Evolutionary conservation across 1,140 invertebrate genomes (phyloP).

Genomic region (Neodiprion pinetum): DNA sequence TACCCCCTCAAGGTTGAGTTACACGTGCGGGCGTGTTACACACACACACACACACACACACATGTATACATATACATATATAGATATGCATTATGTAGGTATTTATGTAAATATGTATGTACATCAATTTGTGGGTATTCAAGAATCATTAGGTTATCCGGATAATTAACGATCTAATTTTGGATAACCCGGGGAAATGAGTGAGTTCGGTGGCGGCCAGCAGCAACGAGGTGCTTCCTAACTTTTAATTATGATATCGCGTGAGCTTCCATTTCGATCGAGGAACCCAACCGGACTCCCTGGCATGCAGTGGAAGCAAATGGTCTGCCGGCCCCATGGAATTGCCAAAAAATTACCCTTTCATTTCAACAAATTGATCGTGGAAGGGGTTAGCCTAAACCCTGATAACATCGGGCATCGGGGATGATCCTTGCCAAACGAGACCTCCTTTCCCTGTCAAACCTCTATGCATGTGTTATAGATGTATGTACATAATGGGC

Average conservation of each 20-base stretch:
- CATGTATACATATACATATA: too few relatives aligned
- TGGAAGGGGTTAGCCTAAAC: neutral
- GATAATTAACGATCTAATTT: neutral
- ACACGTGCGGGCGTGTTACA: too few relatives aligned
- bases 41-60: too few relatives aligned
- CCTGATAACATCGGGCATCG: too few relatives aligned
- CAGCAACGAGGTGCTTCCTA: neutral
- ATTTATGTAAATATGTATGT: too few relatives aligned
- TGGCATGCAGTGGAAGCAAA: too few relatives aligned
- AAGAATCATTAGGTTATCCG: neutral
- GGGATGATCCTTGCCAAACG: too few relatives aligned
- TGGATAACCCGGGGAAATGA: neutral
- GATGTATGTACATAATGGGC: too few relatives aligned
- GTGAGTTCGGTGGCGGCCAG: neutral
- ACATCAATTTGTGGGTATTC: neutral
- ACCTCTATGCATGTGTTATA: too few relatives aligned
- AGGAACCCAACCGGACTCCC: neutral
- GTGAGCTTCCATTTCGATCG: neutral
- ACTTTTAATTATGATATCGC: slow-evolving; percentile 7
- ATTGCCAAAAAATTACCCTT: neutral
- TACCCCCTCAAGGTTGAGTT: too few relatives aligned
- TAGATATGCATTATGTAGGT: too few relatives aligned
- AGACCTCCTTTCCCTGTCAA: too few relatives aligned
- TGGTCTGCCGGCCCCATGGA: neutral
- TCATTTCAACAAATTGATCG: neutral